Base-by-base conservation (phyloP, 2,888 invertebrate genomes). In the Timema cristinae region DNA sequence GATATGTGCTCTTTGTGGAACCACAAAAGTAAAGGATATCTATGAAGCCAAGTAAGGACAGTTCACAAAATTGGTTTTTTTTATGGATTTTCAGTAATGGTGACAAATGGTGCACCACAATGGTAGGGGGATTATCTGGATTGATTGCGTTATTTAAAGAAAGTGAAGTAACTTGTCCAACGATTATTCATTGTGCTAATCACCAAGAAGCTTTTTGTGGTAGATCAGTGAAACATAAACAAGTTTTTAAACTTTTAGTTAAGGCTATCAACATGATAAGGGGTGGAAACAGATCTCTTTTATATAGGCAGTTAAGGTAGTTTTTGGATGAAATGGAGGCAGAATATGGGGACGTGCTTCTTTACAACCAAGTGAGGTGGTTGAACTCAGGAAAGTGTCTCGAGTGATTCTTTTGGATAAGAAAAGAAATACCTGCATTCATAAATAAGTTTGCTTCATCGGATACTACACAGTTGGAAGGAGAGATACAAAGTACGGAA, bases 121-220 rank as follows among this genome's bases (percentile, higher is more conserved):
- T 68, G 68, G 51, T 50, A 56, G 56, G 48, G 56, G 56, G 56
- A 56, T 47, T 50, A 5, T 50, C n/a, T 59, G 69, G 69, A 6
- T 50, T 69, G 32, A 49, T 56, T 56, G 59, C 32, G 9, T 15
- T 56, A 50, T 2, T 68, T 9, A 50, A 54, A 2, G 51, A 68
- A 48, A 69, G 56, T 13, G 9, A 48, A 15, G 48, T 48, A 6
- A 56, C 13, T 8, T 69, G 32, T 59, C 69, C 69, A 8, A 32
- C 32, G 4, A 59, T 69, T 52, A 56, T 69, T 32, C 47, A 69
- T 32, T 56, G 69, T 59, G 48, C 56, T 9, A 69, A 56, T 56
- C 56, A 69, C 69, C 54, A 56, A 47, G 56, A 69, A 16, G n/a
- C 69, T 50, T 69, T 69, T 5, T 69, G 59, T 59, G 69, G 59